Percentiles rank a stretch among this genome's conserved stretches.
phyloP scores from a whole-genome alignment of 2,113 vertebrate species.

The Nothobranchius kuhntae region DNA sequence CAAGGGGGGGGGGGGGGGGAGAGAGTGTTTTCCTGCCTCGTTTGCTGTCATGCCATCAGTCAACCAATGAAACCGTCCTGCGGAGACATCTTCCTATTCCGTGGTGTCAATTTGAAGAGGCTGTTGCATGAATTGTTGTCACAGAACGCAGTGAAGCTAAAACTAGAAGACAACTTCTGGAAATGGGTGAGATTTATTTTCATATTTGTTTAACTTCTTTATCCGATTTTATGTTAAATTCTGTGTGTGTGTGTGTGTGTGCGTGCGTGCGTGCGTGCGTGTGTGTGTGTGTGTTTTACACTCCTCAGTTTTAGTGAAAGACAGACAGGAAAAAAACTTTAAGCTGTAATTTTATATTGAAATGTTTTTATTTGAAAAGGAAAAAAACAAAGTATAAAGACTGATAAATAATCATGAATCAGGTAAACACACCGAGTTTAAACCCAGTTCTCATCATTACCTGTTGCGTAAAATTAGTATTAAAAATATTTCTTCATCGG shows the following conservation, averaged over 20 bases:
- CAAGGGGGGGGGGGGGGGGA: constrained; percentile 9
- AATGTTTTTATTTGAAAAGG: neutral
- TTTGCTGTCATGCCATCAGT: constrained; percentile 32
- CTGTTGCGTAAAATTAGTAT: neutral
- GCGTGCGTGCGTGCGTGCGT: too few relatives aligned
- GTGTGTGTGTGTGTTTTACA: too few relatives aligned
- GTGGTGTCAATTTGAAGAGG: constrained; percentile 58
- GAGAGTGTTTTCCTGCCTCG: constrained; percentile 54
- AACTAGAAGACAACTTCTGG: constrained; percentile 42
- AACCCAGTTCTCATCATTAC: neutral
- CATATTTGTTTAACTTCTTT: neutral
- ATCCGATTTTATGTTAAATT: neutral
- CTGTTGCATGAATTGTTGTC: constrained; percentile 46
- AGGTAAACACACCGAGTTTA: too few relatives aligned
- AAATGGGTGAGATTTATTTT: constrained; percentile 70
- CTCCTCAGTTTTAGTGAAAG: too few relatives aligned
- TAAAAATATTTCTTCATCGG: constrained; percentile 16
- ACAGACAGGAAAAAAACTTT: too few relatives aligned
- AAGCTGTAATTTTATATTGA: too few relatives aligned
- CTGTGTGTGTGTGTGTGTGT: neutral
- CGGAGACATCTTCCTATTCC: constrained; percentile 64
- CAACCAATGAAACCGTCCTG: constrained; percentile 66
- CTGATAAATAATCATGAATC: too few relatives aligned
- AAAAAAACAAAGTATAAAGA: neutral
- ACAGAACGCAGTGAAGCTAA: constrained; percentile 29